Evolutionary conservation across 1,140 invertebrate species (phyloP).

Genomic region (Drosophila ercepeae): DNA sequence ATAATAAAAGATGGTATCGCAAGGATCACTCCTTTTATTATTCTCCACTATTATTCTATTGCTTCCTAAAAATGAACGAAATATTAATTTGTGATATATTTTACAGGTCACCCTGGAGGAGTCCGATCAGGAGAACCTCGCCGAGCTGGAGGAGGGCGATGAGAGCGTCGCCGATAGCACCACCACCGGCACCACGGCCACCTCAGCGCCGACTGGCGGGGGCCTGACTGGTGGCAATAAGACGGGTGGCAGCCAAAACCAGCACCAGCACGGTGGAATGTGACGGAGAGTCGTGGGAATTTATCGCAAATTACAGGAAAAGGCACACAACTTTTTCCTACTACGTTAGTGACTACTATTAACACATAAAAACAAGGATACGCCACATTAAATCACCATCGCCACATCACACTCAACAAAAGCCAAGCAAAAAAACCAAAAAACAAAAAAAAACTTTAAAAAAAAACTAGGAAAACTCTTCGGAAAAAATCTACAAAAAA

Average conservation of each 20-base stretch:
- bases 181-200: constrained; percentile 58
- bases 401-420: constrained; percentile 43
- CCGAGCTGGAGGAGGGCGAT: constrained; percentile 86
- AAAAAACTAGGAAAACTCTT: constrained; percentile 30
- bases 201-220: constrained; percentile 52
- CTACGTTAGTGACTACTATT: constrained; percentile 83
- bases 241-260: constrained; percentile 84
- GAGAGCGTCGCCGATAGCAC: constrained; percentile 84
- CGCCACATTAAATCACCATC: constrained; percentile 13
- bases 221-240: constrained; percentile 68
- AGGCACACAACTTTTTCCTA: constrained; percentile 87
- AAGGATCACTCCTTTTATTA: no score
- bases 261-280: constrained; percentile 86
- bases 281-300: constrained; percentile 94
- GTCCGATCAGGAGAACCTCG: constrained; percentile 87
- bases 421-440: constrained; percentile 39
- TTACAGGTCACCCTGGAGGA: constrained; percentile 93
- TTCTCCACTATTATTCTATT: no score
- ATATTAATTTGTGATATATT: constrained; percentile 58
- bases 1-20: no score
- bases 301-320: constrained; percentile 93
- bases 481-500: constrained; percentile 36
- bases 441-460: constrained; percentile 40
- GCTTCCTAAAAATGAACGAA: no score
- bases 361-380: constrained; percentile 38